Evolutionary conservation across 2,797 vertebrate genomes (phyloP), one percentile per base, ranked within the genome.

Genomic region (Xyrichtys novacula): DNA sequence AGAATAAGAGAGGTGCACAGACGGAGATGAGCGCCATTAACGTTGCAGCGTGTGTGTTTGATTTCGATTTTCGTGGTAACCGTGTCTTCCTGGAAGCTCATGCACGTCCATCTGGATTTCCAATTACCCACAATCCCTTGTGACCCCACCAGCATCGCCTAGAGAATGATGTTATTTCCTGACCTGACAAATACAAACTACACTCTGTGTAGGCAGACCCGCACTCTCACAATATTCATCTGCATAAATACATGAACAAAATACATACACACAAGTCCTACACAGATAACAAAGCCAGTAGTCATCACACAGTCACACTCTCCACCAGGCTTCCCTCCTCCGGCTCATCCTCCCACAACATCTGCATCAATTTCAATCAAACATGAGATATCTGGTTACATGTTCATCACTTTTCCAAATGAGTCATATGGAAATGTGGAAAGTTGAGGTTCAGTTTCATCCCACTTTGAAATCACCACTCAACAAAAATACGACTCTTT

Each of bases 81-180:
- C 16, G 25, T 31, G 76, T 85, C 71, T 74, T 88, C 84, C 83
- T 78, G 71, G 87, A 87, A 86, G 74, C 82, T 80, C 88, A 84
- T 91, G 88, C 78, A 74, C 65, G 81, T 88, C 85, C 91, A 91
- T 92, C 90, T 91, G 90, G 85, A 90, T 91, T 88, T 90, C 81
- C 90, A 91, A 90, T 92, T 91, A 91, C 85, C 85, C 81, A 81
- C 72, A 87, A 88, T 90, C 91, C 88, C 88, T 43, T 55, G 87
- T 88, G 88, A 86, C 78, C 72, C 77, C 47, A 52, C 69, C 38
- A 39, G 50, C 79, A 2, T 61, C 53, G 26, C 82, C 68, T 53
- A 60, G 65, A 84, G 79, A 89, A 88, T 71, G 61, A 81, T 88
- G 87, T 88, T 89, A 87, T 91, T 91, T 91, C 87, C 91, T 88